Base-by-base conservation (phyloP, 2,113 vertebrate genomes). In the Phaethornis superciliosus region DNA sequence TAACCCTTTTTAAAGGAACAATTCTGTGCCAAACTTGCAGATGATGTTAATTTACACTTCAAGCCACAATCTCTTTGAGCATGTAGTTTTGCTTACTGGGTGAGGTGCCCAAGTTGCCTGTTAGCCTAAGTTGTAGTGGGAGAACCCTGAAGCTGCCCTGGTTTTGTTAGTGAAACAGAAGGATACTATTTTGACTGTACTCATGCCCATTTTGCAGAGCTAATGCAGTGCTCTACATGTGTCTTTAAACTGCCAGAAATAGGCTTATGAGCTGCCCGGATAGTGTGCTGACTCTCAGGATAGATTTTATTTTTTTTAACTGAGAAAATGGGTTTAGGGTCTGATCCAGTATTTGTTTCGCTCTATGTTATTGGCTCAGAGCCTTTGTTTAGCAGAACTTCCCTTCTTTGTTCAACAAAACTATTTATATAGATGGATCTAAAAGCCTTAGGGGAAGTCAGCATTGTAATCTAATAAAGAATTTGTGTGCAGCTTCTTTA, bases 341-440 rank as follows among this genome's bases (percentile, higher is more conserved):
- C 92, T 88, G 82, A 74, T 85, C 68, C 79, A 78, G 10, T 83
- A 59, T 92, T 91, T 95, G 90, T 91, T 94, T 72, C 54, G 27
- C 60, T 85, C 46, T 30, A 15, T 63, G 76, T 77, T 88, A 35
- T 20, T 96, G 90, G 90, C 94, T 85, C 77, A 75, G 82, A 75
- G 90, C 89, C 88, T 65, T 86, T 76, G 64, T 96, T 92, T 86
- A 88, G 80, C 49, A 75, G 69, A 71, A 88, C 80, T 96, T 95
- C 95, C 93, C 52, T 83, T 86, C 88, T 94, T 93, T 96, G 92
- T 95, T 92, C 68, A 74, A 55, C 65, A 47, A 40, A 51, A 56
- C 90, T 93, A 69, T 93, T 94, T 94, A 76, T 92, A 84, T 68
- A 89, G 65, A 40, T 72, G 54, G 44, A 54, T 84, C 60, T 81